Percentiles rank a stretch among this genome's conserved stretches.
Evolutionary conservation across 2,888 invertebrate species (phyloP).

Genomic region (Eledona agricola): DNA sequence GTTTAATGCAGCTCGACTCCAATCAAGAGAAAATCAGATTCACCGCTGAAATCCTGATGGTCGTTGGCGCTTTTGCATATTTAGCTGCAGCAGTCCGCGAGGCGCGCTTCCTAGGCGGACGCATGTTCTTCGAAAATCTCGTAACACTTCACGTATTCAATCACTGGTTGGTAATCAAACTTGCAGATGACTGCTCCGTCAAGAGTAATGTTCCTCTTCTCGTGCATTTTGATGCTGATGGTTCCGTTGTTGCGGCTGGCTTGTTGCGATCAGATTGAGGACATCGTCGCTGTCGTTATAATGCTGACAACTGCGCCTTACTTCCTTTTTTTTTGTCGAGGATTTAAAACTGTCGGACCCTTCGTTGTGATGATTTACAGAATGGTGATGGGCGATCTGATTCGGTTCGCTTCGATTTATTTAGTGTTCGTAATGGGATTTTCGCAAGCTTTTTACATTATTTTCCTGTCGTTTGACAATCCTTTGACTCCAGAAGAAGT

Average conservation of each 20-base stretch:
- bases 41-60: slow-evolving; percentile 79
- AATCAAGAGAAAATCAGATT: slow-evolving; percentile 74
- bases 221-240: slow-evolving; percentile 87
- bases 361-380: slow-evolving; percentile 99
- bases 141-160: too few species aligned
- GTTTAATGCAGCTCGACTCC: slow-evolving; percentile 72
- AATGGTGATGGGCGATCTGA: slow-evolving; percentile 96
- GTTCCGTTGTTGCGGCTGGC: slow-evolving; percentile 86
- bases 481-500: slow-evolving; percentile 83
- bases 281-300: slow-evolving; percentile 89
- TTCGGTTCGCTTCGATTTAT: slow-evolving; percentile 96
- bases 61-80: slow-evolving; percentile 85
- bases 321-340: slow-evolving; percentile 96
- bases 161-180: too few species aligned
- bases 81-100: slow-evolving; percentile 86
- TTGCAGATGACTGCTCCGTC: slow-evolving; percentile 86
- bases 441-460: slow-evolving; percentile 95
- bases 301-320: slow-evolving; percentile 97
- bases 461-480: slow-evolving; percentile 88
- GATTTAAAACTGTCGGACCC: slow-evolving; percentile 97
- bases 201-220: slow-evolving; percentile 92
- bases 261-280: slow-evolving; percentile 88
- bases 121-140: slow-evolving; percentile 95
- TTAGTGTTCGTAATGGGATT: slow-evolving; percentile 97
- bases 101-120: slow-evolving; percentile 88